Evolutionary conservation across 2,888 invertebrate species (phyloP), one percentile per base, ranked within the genome.

Genomic region (Hirtodrosophila duncani): DNA sequence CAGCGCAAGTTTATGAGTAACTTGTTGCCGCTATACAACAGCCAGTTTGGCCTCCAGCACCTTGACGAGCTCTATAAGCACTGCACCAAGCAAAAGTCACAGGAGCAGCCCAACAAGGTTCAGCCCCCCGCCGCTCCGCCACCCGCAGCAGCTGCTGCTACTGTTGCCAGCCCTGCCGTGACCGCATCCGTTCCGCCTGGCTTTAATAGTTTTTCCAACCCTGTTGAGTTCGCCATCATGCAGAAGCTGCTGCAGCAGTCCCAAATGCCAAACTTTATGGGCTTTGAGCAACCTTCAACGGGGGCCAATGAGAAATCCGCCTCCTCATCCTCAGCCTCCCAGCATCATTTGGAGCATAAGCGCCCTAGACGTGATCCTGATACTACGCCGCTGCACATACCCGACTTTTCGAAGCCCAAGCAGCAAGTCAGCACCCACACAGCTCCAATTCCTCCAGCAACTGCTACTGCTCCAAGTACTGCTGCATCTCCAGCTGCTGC

Each of bases 241-340:
- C 92, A 92, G 72, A 92, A 93, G 81, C 88, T 92, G 87, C 87
- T 89, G 23, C 90, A 90, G 30, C 90, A 90, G 49, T 88, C 89
- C 4, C 87, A 87, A 11, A n/a, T 38, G 44, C 48, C 43, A 6
- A 39, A 44, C 24, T 46, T 52, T n/a, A n/a, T n/a, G n/a, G n/a
- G n/a, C n/a, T n/a, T n/a, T n/a, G n/a, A n/a, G n/a, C n/a, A n/a
- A n/a, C n/a, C n/a, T n/a, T n/a, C n/a, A n/a, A n/a, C n/a, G n/a
- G n/a, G n/a, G n/a, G 31, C 34, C 11, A 63, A 66, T 37, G 62
- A 63, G 13, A 21, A 49, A 1, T 16, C 38, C 8, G n/a, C 8
- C 7, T 21, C 51, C 26, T 41, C 56, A 5, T 11, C 46, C 6
- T 30, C 53, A 13, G 17, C 53, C 6, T 20, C 34, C 14, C 70